Conservation (phyloP, 2,113 vertebrate genomes). For the Siphamia tubifer region DNA sequence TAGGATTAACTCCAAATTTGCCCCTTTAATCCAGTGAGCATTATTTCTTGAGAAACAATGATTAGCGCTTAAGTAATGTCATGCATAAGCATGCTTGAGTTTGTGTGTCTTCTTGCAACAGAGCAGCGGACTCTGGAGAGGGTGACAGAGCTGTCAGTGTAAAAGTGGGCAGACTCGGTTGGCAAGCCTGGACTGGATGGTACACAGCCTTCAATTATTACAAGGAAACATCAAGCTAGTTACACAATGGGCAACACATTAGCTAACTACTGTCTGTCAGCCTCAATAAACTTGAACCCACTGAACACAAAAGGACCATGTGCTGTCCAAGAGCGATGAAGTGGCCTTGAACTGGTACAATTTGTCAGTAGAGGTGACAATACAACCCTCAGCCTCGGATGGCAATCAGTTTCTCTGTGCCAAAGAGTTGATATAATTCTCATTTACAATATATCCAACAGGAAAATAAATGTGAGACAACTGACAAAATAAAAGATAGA, state of each 20-base stretch:
- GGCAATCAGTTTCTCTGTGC: not conserved
- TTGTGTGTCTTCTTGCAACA: constrained; percentile 35
- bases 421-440: not conserved
- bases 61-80: constrained; percentile 8
- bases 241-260: constrained; percentile 43
- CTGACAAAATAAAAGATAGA: no score
- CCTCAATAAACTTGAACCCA: constrained; percentile 46
- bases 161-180: constrained; percentile 19
- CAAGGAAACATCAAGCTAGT: constrained; percentile 26
- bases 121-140: not conserved
- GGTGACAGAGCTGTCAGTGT: not conserved
- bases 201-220: constrained; percentile 34
- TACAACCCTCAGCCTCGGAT: not conserved
- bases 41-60: not conserved
- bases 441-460: no score
- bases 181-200: constrained; percentile 56
- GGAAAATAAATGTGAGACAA: no score
- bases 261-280: constrained; percentile 61
- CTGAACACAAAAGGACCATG: constrained; percentile 30
- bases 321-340: not conserved
- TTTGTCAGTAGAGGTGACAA: constrained; percentile 50
- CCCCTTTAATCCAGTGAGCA: not conserved
- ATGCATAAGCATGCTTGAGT: constrained; percentile 4
- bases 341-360: constrained; percentile 26
- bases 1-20: not conserved